Evolutionary conservation across 1,140 invertebrate genomes (phyloP).

Genomic region (Zaprionus gabonicus): DNA sequence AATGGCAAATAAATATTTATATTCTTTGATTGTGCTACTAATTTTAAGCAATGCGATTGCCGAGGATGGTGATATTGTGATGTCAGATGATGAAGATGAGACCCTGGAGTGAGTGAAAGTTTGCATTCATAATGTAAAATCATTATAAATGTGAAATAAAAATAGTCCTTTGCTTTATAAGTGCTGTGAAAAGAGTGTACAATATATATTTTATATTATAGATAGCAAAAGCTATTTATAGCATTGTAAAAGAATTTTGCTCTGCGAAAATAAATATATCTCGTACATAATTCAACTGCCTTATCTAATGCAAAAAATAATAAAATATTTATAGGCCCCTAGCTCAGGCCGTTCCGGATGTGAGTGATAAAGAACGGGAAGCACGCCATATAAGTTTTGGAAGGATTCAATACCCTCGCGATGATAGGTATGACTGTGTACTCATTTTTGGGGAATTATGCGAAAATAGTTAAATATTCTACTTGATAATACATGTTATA

Average conservation of each 20-base stretch:
- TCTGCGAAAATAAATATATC: background rate
- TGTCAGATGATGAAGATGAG: conserved; percentile 64
- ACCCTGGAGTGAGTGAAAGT: conserved; percentile 53
- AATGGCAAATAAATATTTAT: conserved; percentile 57
- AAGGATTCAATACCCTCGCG: conserved; percentile 41
- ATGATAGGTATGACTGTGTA: conserved; percentile 53
- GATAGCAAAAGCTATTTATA: too few relatives aligned
- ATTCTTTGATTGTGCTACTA: conserved; percentile 40
- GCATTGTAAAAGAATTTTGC: background rate
- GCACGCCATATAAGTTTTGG: conserved; percentile 60
- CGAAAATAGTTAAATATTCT: conserved; percentile 9
- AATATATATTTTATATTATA: background rate
- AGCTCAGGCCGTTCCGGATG: conserved; percentile 49
- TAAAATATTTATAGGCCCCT: conserved; percentile 58
- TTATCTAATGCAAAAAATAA: conserved; percentile 19
- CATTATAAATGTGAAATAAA: too few relatives aligned
- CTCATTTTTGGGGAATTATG: conserved; percentile 19
- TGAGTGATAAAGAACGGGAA: conserved; percentile 59
- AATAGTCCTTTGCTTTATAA: too few relatives aligned
- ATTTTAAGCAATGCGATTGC: conserved; percentile 37
- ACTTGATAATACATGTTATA: conserved; percentile 18
- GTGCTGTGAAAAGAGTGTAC: background rate
- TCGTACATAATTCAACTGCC: background rate
- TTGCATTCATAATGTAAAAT: background rate
- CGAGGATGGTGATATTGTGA: conserved; percentile 63